A percentile compares a stretch with the other conserved stretches of the same genome.
These are phyloP conservation scores for Amphipoea lucens DNA, from an alignment of 2,888 invertebrate species.

Conservation along the genomic window DNA sequence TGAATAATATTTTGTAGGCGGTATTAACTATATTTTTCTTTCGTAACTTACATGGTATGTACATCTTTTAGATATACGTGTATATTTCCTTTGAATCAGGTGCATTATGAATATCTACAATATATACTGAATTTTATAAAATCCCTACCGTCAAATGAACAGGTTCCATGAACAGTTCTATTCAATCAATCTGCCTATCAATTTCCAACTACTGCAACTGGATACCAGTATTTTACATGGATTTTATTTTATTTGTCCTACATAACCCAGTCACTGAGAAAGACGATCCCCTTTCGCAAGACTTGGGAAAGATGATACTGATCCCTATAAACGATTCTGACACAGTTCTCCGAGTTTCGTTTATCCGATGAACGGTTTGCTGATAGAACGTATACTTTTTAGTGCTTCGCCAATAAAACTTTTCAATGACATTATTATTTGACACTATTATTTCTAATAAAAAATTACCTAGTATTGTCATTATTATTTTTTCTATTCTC, in stretches of 20 bases:
- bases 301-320: background rate
- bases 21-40: slow-evolving; percentile 15
- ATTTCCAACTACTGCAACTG: background rate
- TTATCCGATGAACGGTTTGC: background rate
- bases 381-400: background rate
- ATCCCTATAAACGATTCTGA: background rate
- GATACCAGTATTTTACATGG: background rate
- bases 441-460: background rate
- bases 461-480: background rate
- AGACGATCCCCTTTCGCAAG: background rate
- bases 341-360: background rate
- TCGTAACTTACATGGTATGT: background rate
- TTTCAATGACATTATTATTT: background rate
- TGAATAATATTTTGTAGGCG: slow-evolving; percentile 30
- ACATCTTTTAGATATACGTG: background rate
- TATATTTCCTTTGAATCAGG: background rate
- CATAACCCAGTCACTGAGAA: background rate
- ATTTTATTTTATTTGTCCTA: background rate
- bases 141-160: background rate
- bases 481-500: too few species aligned
- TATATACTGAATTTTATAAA: too few species aligned
- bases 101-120: too few species aligned
- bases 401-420: background rate
- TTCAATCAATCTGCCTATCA: background rate
- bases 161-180: background rate